Evolutionary conservation across 2,888 invertebrate species (phyloP).

Genomic region (Drosophila neoperkinsi): DNA sequence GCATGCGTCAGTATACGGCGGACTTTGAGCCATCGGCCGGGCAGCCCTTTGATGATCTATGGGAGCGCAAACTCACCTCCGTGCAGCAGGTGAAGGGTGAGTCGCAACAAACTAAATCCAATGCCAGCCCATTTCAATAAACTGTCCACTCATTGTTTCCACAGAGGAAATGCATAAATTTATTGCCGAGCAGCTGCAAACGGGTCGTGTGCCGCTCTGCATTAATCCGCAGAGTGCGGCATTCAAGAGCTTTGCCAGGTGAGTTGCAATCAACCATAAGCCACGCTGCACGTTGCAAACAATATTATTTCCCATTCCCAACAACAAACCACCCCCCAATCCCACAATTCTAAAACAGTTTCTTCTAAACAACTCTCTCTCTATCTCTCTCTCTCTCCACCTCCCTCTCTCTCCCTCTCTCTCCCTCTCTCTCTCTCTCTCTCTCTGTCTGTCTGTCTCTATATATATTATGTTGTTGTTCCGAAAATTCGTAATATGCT

Average conservation of each 20-base stretch:
- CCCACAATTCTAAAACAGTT: conserved; percentile 2
- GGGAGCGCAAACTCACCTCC: conserved; percentile 97
- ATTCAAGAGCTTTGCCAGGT: conserved; percentile 99
- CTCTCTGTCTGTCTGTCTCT: conserved; percentile 11
- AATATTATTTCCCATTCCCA: conserved; percentile 5
- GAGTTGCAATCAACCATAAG: conserved; percentile 85
- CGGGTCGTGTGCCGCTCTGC: conserved; percentile 98
- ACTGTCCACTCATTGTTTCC: background rate
- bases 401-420: background rate
- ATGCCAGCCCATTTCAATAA: background rate
- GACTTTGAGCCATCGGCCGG: conserved; percentile 97
- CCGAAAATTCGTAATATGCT: conserved; percentile 45
- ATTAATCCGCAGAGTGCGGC: conserved; percentile 99
- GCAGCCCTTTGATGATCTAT: conserved; percentile 96
- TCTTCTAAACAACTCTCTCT: conserved; percentile 18
- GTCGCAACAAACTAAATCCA: conserved; percentile 7
- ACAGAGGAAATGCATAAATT: conserved; percentile 99
- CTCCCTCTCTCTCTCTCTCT: conserved; percentile 5
- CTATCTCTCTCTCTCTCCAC: background rate
- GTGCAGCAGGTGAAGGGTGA: conserved; percentile 98
- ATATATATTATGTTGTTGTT: conserved; percentile 45
- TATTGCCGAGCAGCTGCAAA: conserved; percentile 98
- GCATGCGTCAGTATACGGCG: conserved; percentile 94
- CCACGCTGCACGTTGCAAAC: conserved; percentile 34
- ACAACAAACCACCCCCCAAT: background rate